Evolutionary conservation across 1,140 invertebrate genomes (phyloP).

Genomic region (Apis cerana): DNA sequence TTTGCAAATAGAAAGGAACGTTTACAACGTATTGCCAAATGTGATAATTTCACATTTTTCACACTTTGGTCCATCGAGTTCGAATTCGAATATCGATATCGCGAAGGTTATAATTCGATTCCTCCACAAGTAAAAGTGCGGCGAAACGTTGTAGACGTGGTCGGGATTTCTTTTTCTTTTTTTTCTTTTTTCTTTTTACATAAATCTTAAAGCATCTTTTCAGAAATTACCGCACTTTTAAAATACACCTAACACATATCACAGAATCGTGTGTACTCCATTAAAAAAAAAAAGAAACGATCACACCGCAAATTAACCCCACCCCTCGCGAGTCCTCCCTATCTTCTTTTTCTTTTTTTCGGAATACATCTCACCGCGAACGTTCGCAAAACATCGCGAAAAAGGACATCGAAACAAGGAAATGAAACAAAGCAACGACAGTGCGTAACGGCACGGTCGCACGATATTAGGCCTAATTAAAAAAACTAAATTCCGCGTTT

Average conservation of each 20-base stretch:
- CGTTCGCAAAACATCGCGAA: no score
- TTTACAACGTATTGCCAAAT: not conserved
- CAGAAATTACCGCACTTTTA: constrained; percentile 33
- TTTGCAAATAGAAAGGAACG: not conserved
- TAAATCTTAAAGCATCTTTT: constrained; percentile 1
- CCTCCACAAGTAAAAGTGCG: no score
- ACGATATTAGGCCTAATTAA: constrained; percentile 15
- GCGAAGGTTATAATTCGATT: no score
- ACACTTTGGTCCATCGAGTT: no score
- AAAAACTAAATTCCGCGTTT: constrained; percentile 14
- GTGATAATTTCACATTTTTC: not conserved
- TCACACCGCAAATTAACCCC: not conserved
- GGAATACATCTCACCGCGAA: no score
- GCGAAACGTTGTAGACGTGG: no score
- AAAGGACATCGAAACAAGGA: not conserved
- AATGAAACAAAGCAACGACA: constrained; percentile 18
- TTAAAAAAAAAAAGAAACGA: constrained; percentile 39
- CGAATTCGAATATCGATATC: no score
- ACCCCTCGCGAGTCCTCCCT: not conserved
- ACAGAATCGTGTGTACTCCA: constrained; percentile 77
- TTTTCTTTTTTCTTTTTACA: not conserved
- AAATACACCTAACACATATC: constrained; percentile 79
- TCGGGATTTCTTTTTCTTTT: no score
- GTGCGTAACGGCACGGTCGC: constrained; percentile 25
- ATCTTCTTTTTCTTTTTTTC: no score